These are phyloP conservation scores for Siphlonurus alternatus DNA, from an alignment of 2,888 invertebrate genomes.

Conservation along the genomic window DNA sequence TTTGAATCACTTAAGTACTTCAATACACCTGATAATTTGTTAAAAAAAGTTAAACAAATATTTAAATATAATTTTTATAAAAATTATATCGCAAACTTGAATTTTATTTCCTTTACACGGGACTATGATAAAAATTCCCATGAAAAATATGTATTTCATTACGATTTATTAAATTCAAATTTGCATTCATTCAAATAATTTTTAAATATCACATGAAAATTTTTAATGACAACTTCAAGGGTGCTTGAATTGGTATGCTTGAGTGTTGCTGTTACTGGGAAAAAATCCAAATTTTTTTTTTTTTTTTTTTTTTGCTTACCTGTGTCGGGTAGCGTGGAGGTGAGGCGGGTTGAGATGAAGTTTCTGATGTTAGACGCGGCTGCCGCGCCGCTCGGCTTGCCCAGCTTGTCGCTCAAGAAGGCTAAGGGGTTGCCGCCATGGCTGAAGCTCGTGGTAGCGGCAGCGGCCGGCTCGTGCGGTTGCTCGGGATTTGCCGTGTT, in stretches of 20 bases:
- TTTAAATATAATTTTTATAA: too few relatives aligned
- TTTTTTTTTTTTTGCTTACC: too few relatives aligned
- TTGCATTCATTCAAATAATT: not conserved
- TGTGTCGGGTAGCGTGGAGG: constrained; percentile 47
- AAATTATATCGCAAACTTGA: too few relatives aligned
- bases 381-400: constrained; percentile 19
- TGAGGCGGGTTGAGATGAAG: constrained; percentile 48
- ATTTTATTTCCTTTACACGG: too few relatives aligned
- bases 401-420: constrained; percentile 7
- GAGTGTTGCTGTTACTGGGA: not conserved
- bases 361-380: constrained; percentile 57
- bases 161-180: not conserved
- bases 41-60: too few relatives aligned
- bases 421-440: constrained; percentile 3
- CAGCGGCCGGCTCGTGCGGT: not conserved
- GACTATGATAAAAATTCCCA: not conserved
- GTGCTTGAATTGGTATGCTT: too few relatives aligned
- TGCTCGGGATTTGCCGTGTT: not conserved
- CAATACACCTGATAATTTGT: too few relatives aligned
- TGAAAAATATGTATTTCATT: not conserved
- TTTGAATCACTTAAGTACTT: too few relatives aligned
- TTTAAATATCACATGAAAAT: not conserved
- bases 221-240: too few relatives aligned
- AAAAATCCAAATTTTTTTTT: not conserved
- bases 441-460: not conserved